phyloP scores from a whole-genome alignment of 1,140 invertebrate species.

The Eciton burchellii region DNA sequence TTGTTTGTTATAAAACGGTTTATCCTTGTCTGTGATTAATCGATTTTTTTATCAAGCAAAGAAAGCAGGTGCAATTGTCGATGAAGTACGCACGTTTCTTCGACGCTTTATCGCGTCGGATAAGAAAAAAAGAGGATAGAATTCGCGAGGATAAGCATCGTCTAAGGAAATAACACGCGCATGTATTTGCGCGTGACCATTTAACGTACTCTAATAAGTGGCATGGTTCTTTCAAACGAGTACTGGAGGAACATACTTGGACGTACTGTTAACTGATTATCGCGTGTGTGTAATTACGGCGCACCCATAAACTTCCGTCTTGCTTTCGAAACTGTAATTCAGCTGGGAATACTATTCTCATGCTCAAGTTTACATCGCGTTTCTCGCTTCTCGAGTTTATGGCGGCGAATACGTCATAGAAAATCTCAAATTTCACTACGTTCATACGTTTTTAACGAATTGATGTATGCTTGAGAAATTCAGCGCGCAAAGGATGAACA shows the following conservation, averaged over 20 bases:
- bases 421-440: not conserved
- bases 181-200: slow-evolving; percentile 60
- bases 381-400: not conserved
- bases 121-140: not conserved
- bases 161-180: slow-evolving; percentile 36
- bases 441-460: too few relatives aligned
- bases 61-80: slow-evolving; percentile 1
- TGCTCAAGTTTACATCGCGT: slow-evolving; percentile 8
- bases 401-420: not conserved
- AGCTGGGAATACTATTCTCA: slow-evolving; percentile 6
- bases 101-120: slow-evolving; percentile 10
- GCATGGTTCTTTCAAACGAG: slow-evolving; percentile 46
- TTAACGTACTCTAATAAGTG: slow-evolving; percentile 62
- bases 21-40: not conserved
- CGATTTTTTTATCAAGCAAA: not conserved
- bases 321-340: slow-evolving; percentile 52
- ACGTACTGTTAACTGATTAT: slow-evolving; percentile 37
- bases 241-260: slow-evolving; percentile 54
- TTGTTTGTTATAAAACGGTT: not conserved
- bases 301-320: slow-evolving; percentile 56
- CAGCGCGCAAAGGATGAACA: too few relatives aligned
- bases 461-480: too few relatives aligned
- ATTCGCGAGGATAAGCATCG: not conserved
- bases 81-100: not conserved
- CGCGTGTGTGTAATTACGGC: slow-evolving; percentile 46